Evolutionary conservation across 2,113 vertebrate species (phyloP).

Genomic region (Otocyon megalotis): DNA sequence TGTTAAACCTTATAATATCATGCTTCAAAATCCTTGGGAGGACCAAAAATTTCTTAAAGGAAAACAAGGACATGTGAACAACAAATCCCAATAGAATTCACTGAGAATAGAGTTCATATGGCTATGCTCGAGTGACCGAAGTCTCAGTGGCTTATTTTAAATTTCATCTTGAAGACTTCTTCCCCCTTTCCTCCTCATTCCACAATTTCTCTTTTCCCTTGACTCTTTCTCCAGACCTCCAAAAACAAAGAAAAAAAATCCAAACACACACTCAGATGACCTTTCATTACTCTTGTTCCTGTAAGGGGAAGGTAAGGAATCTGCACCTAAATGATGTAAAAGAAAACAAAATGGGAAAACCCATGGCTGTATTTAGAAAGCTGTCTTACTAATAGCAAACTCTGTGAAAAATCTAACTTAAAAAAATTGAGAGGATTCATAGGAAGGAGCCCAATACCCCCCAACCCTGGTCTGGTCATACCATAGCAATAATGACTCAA

Average conservation of each 20-base stretch:
- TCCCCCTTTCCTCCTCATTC: background rate
- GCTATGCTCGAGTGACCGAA: background rate
- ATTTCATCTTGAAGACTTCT: conserved; percentile 22
- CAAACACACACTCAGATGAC: background rate
- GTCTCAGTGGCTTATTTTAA: conserved; percentile 35
- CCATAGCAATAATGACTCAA: conserved; percentile 6
- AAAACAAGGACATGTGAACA: background rate
- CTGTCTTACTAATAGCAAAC: conserved; percentile 63
- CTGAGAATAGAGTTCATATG: background rate
- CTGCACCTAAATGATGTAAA: background rate
- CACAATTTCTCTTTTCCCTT: background rate
- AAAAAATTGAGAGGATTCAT: background rate
- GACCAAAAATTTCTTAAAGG: conserved; percentile 43
- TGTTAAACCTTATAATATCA: background rate
- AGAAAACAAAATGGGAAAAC: conserved; percentile 44
- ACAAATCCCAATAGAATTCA: background rate
- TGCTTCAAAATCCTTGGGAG: conserved; percentile 26
- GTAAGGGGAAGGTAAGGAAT: conserved; percentile 34
- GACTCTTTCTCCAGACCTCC: background rate
- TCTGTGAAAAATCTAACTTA: conserved; percentile 9
- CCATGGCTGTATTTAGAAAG: background rate
- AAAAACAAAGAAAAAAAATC: background rate
- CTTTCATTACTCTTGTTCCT: conserved; percentile 29
- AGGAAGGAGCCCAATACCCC: conserved; percentile 10
- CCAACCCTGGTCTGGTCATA: conserved; percentile 1